Conservation (phyloP, 2,113 vertebrate species). For the Passer montanus region DNA sequence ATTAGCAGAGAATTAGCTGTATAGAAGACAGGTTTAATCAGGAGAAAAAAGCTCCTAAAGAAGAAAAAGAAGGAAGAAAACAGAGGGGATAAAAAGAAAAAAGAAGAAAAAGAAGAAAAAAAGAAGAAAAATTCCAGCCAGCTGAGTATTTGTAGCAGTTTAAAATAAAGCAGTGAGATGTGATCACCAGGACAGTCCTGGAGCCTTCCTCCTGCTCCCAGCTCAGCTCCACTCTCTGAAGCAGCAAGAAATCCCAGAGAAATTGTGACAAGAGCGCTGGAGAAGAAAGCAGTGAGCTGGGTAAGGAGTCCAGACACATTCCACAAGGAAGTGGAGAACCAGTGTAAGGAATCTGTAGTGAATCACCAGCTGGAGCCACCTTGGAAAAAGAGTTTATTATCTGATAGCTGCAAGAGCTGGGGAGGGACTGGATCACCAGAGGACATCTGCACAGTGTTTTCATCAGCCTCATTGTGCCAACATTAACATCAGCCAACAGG, state of each 20-base stretch:
- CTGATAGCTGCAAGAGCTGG: conserved; percentile 24
- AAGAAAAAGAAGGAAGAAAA: not conserved
- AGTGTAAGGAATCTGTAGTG: not conserved
- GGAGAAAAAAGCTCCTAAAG: not conserved
- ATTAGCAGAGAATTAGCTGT: not conserved
- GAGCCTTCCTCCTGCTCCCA: not conserved
- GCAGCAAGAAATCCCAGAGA: not conserved
- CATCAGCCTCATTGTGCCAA: conserved; percentile 58
- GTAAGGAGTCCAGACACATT: not conserved
- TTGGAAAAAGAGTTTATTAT: conserved; percentile 49
- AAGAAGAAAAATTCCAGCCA: not conserved
- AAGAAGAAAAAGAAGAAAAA: not conserved
- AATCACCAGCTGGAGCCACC: not conserved
- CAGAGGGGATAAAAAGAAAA: not conserved
- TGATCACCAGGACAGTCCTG: not conserved
- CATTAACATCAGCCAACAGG: conserved; percentile 61
- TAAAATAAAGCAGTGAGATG: not conserved
- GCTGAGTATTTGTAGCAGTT: not conserved
- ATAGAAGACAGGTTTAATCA: not conserved
- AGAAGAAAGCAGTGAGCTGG: not conserved
- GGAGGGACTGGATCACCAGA: conserved; percentile 60
- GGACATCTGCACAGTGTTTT: conserved; percentile 64
- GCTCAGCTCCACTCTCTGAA: not conserved
- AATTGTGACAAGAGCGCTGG: accelerated
- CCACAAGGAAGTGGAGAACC: not conserved